phyloP scores from a whole-genome alignment of 2,888 invertebrate species.

The Minunthozetes semirufus region DNA sequence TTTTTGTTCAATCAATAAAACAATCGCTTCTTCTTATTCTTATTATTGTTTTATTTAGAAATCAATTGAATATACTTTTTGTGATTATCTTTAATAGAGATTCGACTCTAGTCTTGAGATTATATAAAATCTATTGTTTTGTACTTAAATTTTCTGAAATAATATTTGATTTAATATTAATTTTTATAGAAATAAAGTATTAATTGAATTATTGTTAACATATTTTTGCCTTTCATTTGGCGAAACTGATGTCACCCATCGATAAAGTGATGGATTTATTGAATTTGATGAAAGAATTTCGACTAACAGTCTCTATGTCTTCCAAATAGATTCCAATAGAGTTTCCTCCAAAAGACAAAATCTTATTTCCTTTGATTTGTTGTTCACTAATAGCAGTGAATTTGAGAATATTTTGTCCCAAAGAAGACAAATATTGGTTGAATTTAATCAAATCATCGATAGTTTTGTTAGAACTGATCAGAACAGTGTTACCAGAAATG shows the following conservation, averaged over 20 bases:
- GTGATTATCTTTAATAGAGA: too few relatives aligned
- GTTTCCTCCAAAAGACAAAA: background rate
- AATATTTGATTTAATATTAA: background rate
- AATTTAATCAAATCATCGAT: background rate
- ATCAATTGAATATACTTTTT: too few relatives aligned
- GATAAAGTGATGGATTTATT: constrained; percentile 10
- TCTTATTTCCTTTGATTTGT: background rate
- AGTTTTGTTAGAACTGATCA: background rate
- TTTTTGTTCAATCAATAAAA: background rate
- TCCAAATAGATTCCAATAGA: constrained; percentile 10
- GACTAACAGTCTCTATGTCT: background rate
- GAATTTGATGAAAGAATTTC: background rate
- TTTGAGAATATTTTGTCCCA: background rate
- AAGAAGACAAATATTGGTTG: background rate
- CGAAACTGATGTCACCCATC: constrained; percentile 20
- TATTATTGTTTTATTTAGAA: too few relatives aligned
- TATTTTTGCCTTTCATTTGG: background rate
- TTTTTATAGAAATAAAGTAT: background rate
- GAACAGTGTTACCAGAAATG: background rate
- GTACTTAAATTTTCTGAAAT: background rate
- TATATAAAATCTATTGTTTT: background rate
- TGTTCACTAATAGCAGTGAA: background rate
- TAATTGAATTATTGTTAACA: background rate
- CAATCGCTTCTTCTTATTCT: too few relatives aligned
- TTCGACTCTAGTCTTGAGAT: too few relatives aligned